A percentile compares a stretch with the other conserved stretches of the same genome.
Conservation (phyloP, 2,113 vertebrate genomes). For the Anas platyrhynchos region DNA sequence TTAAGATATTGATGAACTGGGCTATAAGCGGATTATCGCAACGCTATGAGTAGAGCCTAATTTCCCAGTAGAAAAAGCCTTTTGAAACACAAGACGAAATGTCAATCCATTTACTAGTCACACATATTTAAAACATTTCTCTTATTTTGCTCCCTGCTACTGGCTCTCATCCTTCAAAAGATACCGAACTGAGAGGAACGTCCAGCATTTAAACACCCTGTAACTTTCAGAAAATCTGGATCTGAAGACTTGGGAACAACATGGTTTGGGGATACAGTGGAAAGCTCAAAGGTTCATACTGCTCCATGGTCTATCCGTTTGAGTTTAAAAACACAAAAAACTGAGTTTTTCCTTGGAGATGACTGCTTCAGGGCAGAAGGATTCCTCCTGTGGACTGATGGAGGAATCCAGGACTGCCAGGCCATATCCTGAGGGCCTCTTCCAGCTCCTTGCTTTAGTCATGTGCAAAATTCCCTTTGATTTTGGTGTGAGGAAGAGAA, state of each 20-base stretch:
- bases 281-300: background rate
- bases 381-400: background rate
- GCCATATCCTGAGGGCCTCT: background rate
- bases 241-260: background rate
- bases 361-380: background rate
- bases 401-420: background rate
- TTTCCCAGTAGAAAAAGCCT: conserved; percentile 54
- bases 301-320: background rate
- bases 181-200: background rate
- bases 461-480: background rate
- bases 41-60: background rate
- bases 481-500: background rate
- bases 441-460: background rate
- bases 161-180: background rate
- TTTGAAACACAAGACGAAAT: conserved; percentile 61
- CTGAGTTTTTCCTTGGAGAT: background rate
- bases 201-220: background rate
- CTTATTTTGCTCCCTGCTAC: background rate
- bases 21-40: conserved; percentile 55
- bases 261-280: background rate
- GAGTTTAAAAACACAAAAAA: background rate
- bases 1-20: conserved; percentile 61
- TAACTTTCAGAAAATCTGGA: background rate
- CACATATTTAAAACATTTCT: background rate
- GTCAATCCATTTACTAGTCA: conserved; percentile 21